Base-by-base conservation (phyloP, 2,797 vertebrate genomes). In the Sebastes taczanowskii region DNA sequence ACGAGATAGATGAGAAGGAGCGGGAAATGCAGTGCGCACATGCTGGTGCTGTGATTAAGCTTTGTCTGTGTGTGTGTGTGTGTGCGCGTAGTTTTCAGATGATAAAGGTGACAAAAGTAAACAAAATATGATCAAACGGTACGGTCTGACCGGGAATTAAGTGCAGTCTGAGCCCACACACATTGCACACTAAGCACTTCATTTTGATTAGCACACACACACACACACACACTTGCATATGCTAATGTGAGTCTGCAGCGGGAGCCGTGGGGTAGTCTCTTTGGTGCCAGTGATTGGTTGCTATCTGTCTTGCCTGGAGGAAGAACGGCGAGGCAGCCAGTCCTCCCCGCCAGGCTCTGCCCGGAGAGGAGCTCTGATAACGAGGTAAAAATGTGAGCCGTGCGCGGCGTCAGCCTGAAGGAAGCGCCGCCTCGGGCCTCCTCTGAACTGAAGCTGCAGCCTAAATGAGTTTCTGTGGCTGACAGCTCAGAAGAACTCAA, bases 321-420 rank as follows among this genome's bases (percentile, higher is more conserved):
- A 18, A 46, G 42, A 91, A 73, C 9, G 23, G 58, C 11, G n/a
- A 77, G 71, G 81, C 82, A 83, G 88, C 76, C 86, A 73, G 86
- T 82, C 80, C 87, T 83, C 88, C 91, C 91, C 23, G 79, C 88
- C 74, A 83, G 91, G 81, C 82, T 86, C 80, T 42, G 82, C 88
- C 92, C 86, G 84, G 88, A 90, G 88, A 91, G 59, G 80, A 86
- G 88, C 87, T 88, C 83, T 88, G 92, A 94, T 95, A 94, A 93
- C 88, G 35, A 89, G 84, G 82, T 68, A 58, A 85, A 91, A 86
- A 88, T 77, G 85, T 76, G 78, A 88, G 82, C 85, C 74, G 49
- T 86, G 56, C 77, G 7, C 59, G 27, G 83, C 60, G 46, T 74
- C 67, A 23, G 80, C 90, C 91, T 76, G 82, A 86, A 91, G 88